Percentiles rank a stretch among this genome's conserved stretches.
Evolutionary conservation across 2,888 invertebrate genomes (phyloP).

Genomic region (Clunio marinus): DNA sequence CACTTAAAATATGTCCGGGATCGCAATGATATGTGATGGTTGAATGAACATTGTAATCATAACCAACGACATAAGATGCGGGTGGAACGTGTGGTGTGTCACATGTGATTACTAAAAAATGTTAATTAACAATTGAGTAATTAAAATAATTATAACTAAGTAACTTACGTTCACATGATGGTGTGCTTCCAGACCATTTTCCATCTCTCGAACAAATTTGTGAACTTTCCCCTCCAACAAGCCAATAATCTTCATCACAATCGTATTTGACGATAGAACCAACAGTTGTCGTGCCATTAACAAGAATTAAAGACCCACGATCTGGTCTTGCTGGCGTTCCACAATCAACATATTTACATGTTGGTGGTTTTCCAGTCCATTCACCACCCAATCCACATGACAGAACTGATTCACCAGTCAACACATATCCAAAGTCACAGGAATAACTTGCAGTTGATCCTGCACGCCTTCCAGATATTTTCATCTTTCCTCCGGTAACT

Average conservation of each 20-base stretch:
- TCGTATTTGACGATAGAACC: slow-evolving; percentile 73
- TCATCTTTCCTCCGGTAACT: slow-evolving; percentile 70
- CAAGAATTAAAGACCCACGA: slow-evolving; percentile 65
- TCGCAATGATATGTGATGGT: slow-evolving; percentile 85
- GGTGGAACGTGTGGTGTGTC: slow-evolving; percentile 80
- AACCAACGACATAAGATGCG: slow-evolving; percentile 82
- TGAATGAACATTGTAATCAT: slow-evolving; percentile 84
- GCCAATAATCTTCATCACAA: slow-evolving; percentile 79
- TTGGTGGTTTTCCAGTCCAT: slow-evolving; percentile 75
- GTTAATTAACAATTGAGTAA: neutral
- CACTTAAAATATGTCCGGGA: slow-evolving; percentile 72
- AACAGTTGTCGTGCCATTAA: slow-evolving; percentile 77
- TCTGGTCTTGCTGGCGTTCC: slow-evolving; percentile 76
- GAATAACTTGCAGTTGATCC: slow-evolving; percentile 76
- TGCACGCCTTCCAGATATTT: slow-evolving; percentile 67
- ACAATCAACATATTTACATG: slow-evolving; percentile 82
- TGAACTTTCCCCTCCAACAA: slow-evolving; percentile 64
- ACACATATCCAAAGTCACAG: slow-evolving; percentile 78
- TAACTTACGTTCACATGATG: slow-evolving; percentile 74
- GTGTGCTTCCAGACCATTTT: slow-evolving; percentile 81
- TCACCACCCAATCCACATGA: slow-evolving; percentile 81
- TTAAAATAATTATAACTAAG: slow-evolving; percentile 39
- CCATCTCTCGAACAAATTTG: slow-evolving; percentile 76
- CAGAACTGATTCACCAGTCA: slow-evolving; percentile 75
- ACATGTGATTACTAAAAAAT: slow-evolving; percentile 74